Evolutionary conservation across 2,797 vertebrate species (phyloP), one percentile per base, ranked within the genome.

Genomic region (Macrochelys suwanniensis): DNA sequence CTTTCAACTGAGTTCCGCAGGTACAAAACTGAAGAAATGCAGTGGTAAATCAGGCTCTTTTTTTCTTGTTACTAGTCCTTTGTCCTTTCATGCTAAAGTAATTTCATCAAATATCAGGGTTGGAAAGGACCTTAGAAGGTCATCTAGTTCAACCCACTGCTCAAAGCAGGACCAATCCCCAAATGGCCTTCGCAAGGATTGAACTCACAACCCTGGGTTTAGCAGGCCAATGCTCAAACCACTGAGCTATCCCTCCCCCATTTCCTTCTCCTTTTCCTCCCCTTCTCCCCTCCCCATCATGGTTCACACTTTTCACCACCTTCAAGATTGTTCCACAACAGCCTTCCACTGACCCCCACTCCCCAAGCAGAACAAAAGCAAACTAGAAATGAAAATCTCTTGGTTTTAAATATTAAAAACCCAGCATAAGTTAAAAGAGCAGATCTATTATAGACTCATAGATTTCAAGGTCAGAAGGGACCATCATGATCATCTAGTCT

Each of bases 331-430:
- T 54, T 92, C 26, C 49, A 74, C 42, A 94, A 47, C 78, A 89
- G 57, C 26, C 89, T 87, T 21, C 6, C 7, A 80, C 3, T 80
- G 28, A 33, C 12, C 3, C 6, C 31, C 28, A 54, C 33, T 84
- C 87, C 54, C 85, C 82, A 91, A 94, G 82, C 31, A 82, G 61
- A 79, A 65, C 6, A 91, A 91, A 84, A 96, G 85, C 2, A 82
- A 90, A 5, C 53, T 25, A 85, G 31, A 93, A 90, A 85, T 89
- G 85, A 91, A 7, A 13, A 84, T 53, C 2, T 89, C 1, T 82
- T 89, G 74, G 21, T 85, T 93, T 80, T 89, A 53, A 9, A 9
- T 16, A 53, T 80, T 82, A 85, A 25, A 86, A 88, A 85, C 87
- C 2, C 33, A 84, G 4, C 31, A 88, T 68, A 12, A 42, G 6